Evolutionary conservation across 2,888 invertebrate genomes (phyloP).

Genomic region (Ochropleura leucogaster): DNA sequence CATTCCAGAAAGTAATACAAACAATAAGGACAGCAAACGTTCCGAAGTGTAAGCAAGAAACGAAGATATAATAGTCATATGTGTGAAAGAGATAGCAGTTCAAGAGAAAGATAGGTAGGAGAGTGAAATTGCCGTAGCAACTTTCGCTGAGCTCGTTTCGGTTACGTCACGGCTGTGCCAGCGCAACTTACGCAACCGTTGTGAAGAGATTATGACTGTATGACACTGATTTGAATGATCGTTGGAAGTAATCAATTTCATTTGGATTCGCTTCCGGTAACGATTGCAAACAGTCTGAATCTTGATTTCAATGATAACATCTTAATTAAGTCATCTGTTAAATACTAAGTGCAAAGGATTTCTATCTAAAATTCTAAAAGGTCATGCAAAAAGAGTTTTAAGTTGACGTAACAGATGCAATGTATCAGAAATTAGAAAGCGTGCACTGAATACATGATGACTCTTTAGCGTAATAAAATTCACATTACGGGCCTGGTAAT

Average conservation of each 20-base stretch:
- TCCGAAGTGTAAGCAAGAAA: slow-evolving; percentile 74
- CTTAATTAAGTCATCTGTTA: slow-evolving; percentile 8
- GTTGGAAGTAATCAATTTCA: slow-evolving; percentile 84
- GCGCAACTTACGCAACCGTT: slow-evolving; percentile 80
- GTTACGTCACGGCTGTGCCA: slow-evolving; percentile 85
- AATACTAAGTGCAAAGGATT: slow-evolving; percentile 3
- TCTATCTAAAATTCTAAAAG: slow-evolving; percentile 21
- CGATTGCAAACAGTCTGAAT: slow-evolving; percentile 58
- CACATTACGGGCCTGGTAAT: slow-evolving; percentile 30
- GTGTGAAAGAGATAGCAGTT: slow-evolving; percentile 75
- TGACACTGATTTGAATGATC: slow-evolving; percentile 88
- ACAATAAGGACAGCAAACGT: slow-evolving; percentile 73
- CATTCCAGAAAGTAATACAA: slow-evolving; percentile 69
- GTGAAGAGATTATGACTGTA: slow-evolving; percentile 85
- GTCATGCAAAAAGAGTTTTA: slow-evolving; percentile 17
- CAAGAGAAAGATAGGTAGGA: slow-evolving; percentile 84
- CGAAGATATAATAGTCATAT: slow-evolving; percentile 51
- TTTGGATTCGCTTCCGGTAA: slow-evolving; percentile 79
- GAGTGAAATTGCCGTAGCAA: slow-evolving; percentile 88
- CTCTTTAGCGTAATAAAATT: slow-evolving; percentile 35
- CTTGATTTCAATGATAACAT: slow-evolving; percentile 33
- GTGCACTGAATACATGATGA: slow-evolving; percentile 29
- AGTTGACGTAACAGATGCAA: slow-evolving; percentile 44
- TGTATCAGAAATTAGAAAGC: slow-evolving; percentile 57
- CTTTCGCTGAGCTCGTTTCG: slow-evolving; percentile 89